phyloP scores from a whole-genome alignment of 2,797 vertebrate genomes.

The Moxostoma hubbsi region DNA sequence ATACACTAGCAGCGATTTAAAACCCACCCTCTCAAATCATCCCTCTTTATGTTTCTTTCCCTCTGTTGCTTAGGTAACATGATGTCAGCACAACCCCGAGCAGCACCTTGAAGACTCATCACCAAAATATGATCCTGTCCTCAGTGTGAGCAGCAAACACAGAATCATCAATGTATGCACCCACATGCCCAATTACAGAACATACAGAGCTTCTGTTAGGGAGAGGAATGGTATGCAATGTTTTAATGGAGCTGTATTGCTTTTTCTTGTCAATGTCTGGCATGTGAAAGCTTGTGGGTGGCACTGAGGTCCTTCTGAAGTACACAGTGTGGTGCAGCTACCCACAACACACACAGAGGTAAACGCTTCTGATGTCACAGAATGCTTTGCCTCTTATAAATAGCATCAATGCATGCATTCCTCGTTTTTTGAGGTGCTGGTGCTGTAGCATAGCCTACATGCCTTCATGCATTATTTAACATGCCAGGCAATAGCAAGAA shows the following conservation, averaged over 20 bases:
- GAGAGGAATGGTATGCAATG: constrained; percentile 12
- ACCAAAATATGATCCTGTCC: constrained; percentile 35
- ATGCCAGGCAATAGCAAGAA: constrained; percentile 12
- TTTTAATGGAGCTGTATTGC: constrained; percentile 42
- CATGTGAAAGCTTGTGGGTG: constrained; percentile 39
- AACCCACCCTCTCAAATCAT: constrained; percentile 37
- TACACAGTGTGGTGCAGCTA: constrained; percentile 27
- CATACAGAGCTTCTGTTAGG: constrained; percentile 18
- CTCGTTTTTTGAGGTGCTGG: constrained; percentile 25
- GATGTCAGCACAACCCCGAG: constrained; percentile 53
- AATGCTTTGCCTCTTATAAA: constrained; percentile 42
- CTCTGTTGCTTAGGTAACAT: constrained; percentile 63
- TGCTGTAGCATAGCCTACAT: constrained; percentile 23
- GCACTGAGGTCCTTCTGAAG: constrained; percentile 45
- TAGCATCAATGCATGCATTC: constrained; percentile 39
- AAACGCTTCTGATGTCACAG: constrained; percentile 37
- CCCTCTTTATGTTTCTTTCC: constrained; percentile 36
- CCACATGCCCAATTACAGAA: not conserved
- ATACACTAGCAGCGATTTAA: constrained; percentile 37
- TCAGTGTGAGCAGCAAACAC: constrained; percentile 21
- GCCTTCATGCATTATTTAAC: constrained; percentile 35
- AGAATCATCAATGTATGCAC: not conserved
- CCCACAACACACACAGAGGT: constrained; percentile 36
- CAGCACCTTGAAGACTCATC: constrained; percentile 49
- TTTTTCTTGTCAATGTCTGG: constrained; percentile 46